Percentiles rank a stretch among this genome's conserved stretches.
phyloP scores from a whole-genome alignment of 2,888 invertebrate species.

The Biston betularia region DNA sequence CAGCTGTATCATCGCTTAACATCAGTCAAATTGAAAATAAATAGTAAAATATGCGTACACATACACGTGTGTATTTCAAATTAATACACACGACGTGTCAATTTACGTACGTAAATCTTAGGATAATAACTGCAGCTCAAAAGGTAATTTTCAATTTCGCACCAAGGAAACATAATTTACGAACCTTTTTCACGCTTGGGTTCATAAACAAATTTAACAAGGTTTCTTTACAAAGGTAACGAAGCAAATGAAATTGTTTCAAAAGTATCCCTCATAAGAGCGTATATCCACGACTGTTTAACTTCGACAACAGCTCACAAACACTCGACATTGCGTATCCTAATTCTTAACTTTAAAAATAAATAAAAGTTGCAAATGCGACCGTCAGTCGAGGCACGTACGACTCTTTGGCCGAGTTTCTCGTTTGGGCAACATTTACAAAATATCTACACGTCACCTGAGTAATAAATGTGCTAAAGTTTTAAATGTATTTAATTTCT shows the following conservation, averaged over 20 bases:
- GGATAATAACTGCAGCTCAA: not conserved
- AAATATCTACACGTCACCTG: constrained; percentile 11
- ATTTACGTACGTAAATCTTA: not conserved
- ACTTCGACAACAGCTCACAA: constrained; percentile 20
- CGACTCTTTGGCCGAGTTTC: constrained; percentile 31
- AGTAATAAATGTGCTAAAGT: constrained; percentile 9
- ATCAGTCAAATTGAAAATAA: too few relatives aligned
- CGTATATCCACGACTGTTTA: constrained; percentile 15
- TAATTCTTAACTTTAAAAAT: constrained; percentile 34
- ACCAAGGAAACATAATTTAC: constrained; percentile 4
- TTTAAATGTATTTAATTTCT: not conserved
- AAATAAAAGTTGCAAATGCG: constrained; percentile 29
- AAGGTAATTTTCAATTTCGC: not conserved
- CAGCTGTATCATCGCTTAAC: too few relatives aligned
- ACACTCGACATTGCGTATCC: constrained; percentile 25
- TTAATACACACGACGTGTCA: too few relatives aligned
- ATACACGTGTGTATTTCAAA: too few relatives aligned
- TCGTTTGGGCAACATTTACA: constrained; percentile 20
- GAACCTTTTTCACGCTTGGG: not conserved
- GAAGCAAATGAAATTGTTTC: constrained; percentile 10
- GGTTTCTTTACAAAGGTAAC: constrained; percentile 7
- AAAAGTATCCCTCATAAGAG: constrained; percentile 5
- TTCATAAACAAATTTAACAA: constrained; percentile 11
- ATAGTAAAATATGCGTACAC: too few relatives aligned
- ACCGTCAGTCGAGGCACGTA: constrained; percentile 19